These are phyloP conservation scores for Ceratoteleas bidentatus DNA, from an alignment of 1,140 invertebrate species.

Conservation along the genomic window DNA sequence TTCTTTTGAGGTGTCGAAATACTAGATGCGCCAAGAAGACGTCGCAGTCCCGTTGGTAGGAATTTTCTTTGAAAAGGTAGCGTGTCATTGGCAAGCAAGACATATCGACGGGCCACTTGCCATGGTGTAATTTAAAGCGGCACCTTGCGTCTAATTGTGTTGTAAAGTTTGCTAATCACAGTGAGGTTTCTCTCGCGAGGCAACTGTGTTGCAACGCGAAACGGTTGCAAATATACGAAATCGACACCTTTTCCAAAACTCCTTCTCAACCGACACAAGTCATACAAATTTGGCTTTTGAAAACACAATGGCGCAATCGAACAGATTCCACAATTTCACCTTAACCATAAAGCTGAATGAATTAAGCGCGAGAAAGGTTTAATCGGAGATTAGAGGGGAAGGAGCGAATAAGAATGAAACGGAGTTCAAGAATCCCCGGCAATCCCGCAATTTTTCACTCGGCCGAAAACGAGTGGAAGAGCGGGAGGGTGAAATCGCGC, in stretches of 20 bases:
- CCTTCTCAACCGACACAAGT: neutral
- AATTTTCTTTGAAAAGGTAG: slow-evolving; percentile 35
- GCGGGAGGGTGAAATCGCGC: slow-evolving; percentile 31
- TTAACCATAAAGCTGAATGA: neutral
- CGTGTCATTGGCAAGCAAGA: slow-evolving; percentile 43
- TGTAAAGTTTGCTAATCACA: slow-evolving; percentile 52
- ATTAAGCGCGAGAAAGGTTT: neutral
- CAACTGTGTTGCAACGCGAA: slow-evolving; percentile 11
- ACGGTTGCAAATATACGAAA: slow-evolving; percentile 2
- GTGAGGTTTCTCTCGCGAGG: slow-evolving; percentile 26
- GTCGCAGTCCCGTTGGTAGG: slow-evolving; percentile 37
- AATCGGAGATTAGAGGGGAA: slow-evolving; percentile 1
- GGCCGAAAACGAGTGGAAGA: slow-evolving; percentile 12
- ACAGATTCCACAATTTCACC: neutral
- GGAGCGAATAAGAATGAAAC: neutral
- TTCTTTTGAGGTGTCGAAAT: no score
- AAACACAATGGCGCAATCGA: no score
- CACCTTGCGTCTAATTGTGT: slow-evolving; percentile 48
- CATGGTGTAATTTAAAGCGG: slow-evolving; percentile 41
- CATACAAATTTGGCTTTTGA: no score
- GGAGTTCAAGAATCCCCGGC: slow-evolving; percentile 33
- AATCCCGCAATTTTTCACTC: slow-evolving; percentile 37
- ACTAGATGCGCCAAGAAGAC: slow-evolving; percentile 14
- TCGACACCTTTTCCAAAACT: neutral
- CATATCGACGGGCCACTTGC: slow-evolving; percentile 41